Evolutionary conservation across 2,888 invertebrate genomes (phyloP).

Genomic region (Lacanobia wlatinum): DNA sequence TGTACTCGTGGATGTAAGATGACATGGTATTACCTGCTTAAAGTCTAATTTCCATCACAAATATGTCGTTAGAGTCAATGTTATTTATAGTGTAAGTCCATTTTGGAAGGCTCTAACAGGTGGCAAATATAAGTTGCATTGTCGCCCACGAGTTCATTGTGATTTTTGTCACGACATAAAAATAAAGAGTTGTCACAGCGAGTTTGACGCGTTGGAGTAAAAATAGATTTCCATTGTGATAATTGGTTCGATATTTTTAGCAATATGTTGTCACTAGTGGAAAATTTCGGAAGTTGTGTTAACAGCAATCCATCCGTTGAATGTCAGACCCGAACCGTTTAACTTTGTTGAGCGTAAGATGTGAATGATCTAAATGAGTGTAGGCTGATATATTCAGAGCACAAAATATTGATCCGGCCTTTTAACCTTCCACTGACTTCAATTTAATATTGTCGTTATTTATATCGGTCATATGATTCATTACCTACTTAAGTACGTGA

Average conservation of each 20-base stretch:
- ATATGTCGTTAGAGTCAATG: slow-evolving; percentile 18
- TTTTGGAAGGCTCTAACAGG: slow-evolving; percentile 32
- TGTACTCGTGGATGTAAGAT: neutral
- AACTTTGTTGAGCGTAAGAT: slow-evolving; percentile 6
- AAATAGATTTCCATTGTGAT: slow-evolving; percentile 49
- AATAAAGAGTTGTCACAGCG: slow-evolving; percentile 40
- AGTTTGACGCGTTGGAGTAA: slow-evolving; percentile 47
- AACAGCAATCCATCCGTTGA: slow-evolving; percentile 10
- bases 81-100: slow-evolving; percentile 45
- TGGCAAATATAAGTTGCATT: slow-evolving; percentile 38
- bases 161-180: slow-evolving; percentile 53
- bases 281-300: slow-evolving; percentile 46
- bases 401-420: slow-evolving; percentile 43
- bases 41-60: slow-evolving; percentile 22
- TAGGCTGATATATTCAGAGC: slow-evolving; percentile 14
- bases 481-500: neutral
- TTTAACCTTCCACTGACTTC: slow-evolving; percentile 35
- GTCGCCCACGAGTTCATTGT: slow-evolving; percentile 31
- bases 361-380: slow-evolving; percentile 27
- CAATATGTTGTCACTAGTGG: slow-evolving; percentile 38
- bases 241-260: slow-evolving; percentile 52
- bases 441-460: slow-evolving; percentile 11
- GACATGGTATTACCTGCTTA: slow-evolving; percentile 7
- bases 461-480: slow-evolving; percentile 9
- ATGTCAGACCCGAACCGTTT: slow-evolving; percentile 26